Conservation (phyloP, 2,797 vertebrate species). For the Sitta carolinensis region DNA sequence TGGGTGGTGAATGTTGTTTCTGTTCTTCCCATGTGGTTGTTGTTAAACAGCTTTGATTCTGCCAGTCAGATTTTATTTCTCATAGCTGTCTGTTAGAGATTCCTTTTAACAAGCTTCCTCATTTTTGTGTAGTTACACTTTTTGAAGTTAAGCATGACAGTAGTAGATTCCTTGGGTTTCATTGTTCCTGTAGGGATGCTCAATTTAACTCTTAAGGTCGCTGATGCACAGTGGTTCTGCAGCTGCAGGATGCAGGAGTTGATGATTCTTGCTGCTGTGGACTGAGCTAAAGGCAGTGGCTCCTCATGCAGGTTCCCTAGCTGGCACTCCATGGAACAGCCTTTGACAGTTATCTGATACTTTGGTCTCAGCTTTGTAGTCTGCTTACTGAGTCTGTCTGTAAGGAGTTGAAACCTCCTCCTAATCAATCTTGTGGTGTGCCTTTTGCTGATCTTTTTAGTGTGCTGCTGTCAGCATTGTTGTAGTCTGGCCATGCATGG, state of each 20-base stretch:
- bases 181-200: background rate
- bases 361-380: background rate
- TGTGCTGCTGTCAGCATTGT: background rate
- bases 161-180: background rate
- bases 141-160: background rate
- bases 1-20: slow-evolving; percentile 1
- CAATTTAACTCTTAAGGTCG: background rate
- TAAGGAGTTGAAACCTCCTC: background rate
- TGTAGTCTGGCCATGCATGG: background rate
- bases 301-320: background rate
- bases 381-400: background rate
- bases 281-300: background rate
- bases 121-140: slow-evolving; percentile 3
- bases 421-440: rapidly evolving
- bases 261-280: background rate
- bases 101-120: slow-evolving; percentile 2
- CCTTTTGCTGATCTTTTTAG: background rate
- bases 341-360: background rate
- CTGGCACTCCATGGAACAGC: background rate
- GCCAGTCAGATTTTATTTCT: slow-evolving; percentile 8
- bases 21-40: background rate
- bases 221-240: background rate
- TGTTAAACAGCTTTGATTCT: slow-evolving; percentile 31
- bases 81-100: background rate
- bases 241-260: background rate